A percentile compares a stretch with the other conserved stretches of the same genome.
Evolutionary conservation across 2,888 invertebrate genomes (phyloP).

Genomic region (Orgyia antiqua): DNA sequence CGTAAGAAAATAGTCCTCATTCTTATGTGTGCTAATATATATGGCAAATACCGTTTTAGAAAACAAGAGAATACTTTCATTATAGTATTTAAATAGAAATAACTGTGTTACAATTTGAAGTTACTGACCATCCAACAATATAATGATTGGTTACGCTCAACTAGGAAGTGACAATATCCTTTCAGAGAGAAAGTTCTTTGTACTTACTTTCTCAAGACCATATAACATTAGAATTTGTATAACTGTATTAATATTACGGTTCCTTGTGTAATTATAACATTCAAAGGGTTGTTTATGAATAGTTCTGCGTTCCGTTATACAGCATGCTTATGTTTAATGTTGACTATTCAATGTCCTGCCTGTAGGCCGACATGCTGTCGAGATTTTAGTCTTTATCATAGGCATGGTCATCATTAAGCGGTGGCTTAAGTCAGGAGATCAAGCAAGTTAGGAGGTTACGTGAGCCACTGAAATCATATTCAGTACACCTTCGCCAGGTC

Average conservation of each 20-base stretch:
- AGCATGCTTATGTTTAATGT: slow-evolving; percentile 51
- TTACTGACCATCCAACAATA: slow-evolving; percentile 33
- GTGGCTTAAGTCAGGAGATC: no score
- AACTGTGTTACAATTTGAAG: slow-evolving; percentile 34
- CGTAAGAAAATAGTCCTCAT: no score
- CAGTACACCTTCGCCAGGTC: no score
- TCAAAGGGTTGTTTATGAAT: slow-evolving; percentile 70
- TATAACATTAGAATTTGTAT: slow-evolving; percentile 63
- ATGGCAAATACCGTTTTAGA: no score
- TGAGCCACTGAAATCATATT: no score
- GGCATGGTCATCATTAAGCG: no score
- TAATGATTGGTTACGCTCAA: slow-evolving; percentile 46
- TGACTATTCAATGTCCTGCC: slow-evolving; percentile 29
- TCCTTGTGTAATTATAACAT: slow-evolving; percentile 64
- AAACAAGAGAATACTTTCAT: no score
- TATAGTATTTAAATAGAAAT: slow-evolving; percentile 19
- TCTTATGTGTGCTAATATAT: no score
- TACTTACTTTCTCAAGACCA: slow-evolving; percentile 60
- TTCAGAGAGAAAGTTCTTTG: slow-evolving; percentile 68
- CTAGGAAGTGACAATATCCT: slow-evolving; percentile 53
- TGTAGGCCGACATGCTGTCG: no score
- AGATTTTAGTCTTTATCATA: no score
- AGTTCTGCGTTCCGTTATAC: slow-evolving; percentile 57
- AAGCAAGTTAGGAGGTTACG: no score
- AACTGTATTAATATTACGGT: slow-evolving; percentile 62